phyloP scores from a whole-genome alignment of 2,888 invertebrate species.

The Callimorpha dominula region DNA sequence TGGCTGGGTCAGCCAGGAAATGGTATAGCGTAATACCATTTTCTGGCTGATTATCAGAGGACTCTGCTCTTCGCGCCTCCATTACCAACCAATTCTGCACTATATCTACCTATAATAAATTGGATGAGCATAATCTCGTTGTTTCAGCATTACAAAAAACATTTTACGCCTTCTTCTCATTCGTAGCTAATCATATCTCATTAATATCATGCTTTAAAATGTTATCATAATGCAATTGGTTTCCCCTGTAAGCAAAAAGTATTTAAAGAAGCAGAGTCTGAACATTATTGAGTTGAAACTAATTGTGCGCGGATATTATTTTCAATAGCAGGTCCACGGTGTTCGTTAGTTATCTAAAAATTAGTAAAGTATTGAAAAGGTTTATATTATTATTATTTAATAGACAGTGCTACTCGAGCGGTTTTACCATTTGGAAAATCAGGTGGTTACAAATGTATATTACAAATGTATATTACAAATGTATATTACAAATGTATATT shows the following conservation, averaged over 20 bases:
- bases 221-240: background rate
- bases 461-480: too few species aligned
- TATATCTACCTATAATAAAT: too few species aligned
- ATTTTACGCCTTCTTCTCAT: too few species aligned
- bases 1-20: too few species aligned
- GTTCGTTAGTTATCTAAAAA: background rate
- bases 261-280: background rate
- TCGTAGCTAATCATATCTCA: background rate
- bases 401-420: too few species aligned
- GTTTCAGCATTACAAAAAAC: too few species aligned
- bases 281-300: background rate
- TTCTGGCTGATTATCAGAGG: background rate
- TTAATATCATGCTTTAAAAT: background rate
- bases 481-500: too few species aligned
- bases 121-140: too few species aligned
- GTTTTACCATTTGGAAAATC: too few species aligned
- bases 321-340: background rate
- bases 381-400: too few species aligned
- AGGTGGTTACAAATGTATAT: too few species aligned
- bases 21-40: background rate
- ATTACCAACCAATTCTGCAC: too few species aligned
- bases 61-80: background rate
- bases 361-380: background rate
- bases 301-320: background rate
- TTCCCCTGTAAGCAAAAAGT: background rate